Conservation (phyloP, 2,888 invertebrate species). For the Limnephilus rhombicus region DNA sequence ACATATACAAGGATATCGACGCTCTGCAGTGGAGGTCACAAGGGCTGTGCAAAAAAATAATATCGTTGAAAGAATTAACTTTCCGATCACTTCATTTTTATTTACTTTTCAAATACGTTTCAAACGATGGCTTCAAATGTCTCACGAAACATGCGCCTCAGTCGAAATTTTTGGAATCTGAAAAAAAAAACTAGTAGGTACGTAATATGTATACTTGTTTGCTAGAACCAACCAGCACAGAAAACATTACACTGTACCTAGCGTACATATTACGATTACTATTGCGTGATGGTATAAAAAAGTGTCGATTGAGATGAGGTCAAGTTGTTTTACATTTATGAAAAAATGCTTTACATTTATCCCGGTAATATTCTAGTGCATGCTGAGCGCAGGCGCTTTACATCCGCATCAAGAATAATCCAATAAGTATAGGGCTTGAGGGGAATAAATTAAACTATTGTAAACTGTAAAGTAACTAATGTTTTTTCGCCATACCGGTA, state of each 20-base stretch:
- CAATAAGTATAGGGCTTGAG: neutral
- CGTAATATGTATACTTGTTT: too few relatives aligned
- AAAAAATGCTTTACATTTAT: neutral
- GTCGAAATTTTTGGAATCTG: too few relatives aligned
- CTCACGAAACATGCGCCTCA: too few relatives aligned
- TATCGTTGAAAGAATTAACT: too few relatives aligned
- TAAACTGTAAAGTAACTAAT: neutral
- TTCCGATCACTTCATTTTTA: too few relatives aligned
- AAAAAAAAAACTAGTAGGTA: too few relatives aligned
- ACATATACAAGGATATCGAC: too few relatives aligned
- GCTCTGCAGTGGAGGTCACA: too few relatives aligned
- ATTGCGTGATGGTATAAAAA: neutral
- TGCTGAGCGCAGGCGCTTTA: neutral
- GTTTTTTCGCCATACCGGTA: neutral
- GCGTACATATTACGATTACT: neutral
- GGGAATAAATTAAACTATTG: neutral
- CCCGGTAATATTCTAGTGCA: neutral
- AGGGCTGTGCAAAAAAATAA: too few relatives aligned
- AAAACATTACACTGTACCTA: neutral
- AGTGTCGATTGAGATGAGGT: neutral
- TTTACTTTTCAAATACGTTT: too few relatives aligned
- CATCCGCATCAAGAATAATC: neutral
- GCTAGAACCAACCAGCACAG: too few relatives aligned
- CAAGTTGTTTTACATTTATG: neutral
- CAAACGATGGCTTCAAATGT: too few relatives aligned